Base-by-base conservation (phyloP, 2,888 invertebrate genomes). In the Tetragnatha montana region DNA sequence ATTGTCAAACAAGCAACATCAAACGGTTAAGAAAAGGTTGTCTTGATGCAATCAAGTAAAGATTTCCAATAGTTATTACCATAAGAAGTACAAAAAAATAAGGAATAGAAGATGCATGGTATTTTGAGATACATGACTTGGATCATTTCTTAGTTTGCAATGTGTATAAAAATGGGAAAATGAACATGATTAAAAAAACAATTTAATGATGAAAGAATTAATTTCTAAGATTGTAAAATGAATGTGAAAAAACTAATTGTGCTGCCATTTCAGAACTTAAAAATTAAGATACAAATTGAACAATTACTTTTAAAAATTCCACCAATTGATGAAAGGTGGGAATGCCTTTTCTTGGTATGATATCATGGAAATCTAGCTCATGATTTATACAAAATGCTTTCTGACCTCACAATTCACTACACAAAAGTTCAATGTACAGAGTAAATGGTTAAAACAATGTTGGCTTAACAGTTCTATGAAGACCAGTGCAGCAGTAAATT, bases 401-500 rank as follows among this genome's bases (percentile, higher is more conserved):
- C 17, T 17, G 4, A 17, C 17, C 49, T 88, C 51, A n/a, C 35
- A 82, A 78, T 71, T 21, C 75, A 81, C 81, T 87, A 87, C 74
- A 87, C 74, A 60, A 69, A 78, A 85, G 70, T 86, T 73, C 70
- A 80, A 85, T 81, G 71, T 85, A 89, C 85, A 89, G 22, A 73
- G 78, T 81, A 81, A 79, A 88, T 79, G 80, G 80, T 84, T 76
- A 88, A 87, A 87, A 88, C 73, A 80, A 71, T 89, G 89, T 70
- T 76, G 85, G 85, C 79, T 85, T 81, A 68, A 83, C 85, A 85
- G 21, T 85, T 85, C 76, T 86, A 81, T 85, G 76, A 79, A 81
- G 73, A 85, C 84, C 60, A 76, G 89, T 89, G 89, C 89, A 85
- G 81, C 89, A 89, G 85, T 73, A 85, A 89, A 81, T 84, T 85